phyloP scores from a whole-genome alignment of 53 echinoderm and acorn worm species.

The Paracentrotus lividus region DNA sequence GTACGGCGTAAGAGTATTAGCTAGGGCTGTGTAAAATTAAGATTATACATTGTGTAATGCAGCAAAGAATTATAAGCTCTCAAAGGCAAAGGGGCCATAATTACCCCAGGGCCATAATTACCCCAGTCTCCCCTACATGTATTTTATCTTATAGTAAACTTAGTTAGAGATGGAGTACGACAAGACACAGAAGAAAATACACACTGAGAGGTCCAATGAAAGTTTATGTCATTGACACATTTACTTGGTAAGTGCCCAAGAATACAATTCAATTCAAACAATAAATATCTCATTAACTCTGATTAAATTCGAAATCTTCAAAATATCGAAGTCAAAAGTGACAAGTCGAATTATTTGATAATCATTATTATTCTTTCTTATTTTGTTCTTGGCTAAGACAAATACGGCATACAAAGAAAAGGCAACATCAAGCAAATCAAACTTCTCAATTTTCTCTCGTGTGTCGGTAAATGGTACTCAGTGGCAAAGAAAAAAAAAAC shows the following conservation, averaged over 20 bases:
- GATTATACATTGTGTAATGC: not conserved
- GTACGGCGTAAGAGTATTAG: too few species aligned
- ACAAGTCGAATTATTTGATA: constrained; percentile 33
- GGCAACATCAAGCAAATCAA: constrained; percentile 54
- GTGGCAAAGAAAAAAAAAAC: not conserved
- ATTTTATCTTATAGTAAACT: not conserved
- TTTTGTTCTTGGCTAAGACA: constrained; percentile 67
- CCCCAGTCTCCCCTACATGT: too few species aligned
- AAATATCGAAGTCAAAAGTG: constrained; percentile 21
- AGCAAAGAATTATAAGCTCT: not conserved
- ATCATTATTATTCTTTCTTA: not conserved
- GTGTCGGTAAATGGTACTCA: not conserved
- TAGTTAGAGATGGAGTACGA: not conserved
- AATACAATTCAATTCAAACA: constrained; percentile 66
- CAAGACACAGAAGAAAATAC: not conserved
- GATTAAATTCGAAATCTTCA: constrained; percentile 3
- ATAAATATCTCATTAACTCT: constrained; percentile 57
- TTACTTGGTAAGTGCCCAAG: constrained; percentile 69
- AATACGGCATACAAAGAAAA: constrained; percentile 57
- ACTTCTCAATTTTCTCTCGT: not conserved
- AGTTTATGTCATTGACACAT: constrained; percentile 48
- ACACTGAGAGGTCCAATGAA: not conserved
- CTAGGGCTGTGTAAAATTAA: too few species aligned
- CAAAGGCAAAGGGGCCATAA: not conserved
- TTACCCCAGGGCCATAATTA: too few species aligned